A percentile compares a stretch with the other conserved stretches of the same genome.
phyloP scores from a whole-genome alignment of 2,797 vertebrate genomes.

The Gymnoscopelus microlampas region DNA sequence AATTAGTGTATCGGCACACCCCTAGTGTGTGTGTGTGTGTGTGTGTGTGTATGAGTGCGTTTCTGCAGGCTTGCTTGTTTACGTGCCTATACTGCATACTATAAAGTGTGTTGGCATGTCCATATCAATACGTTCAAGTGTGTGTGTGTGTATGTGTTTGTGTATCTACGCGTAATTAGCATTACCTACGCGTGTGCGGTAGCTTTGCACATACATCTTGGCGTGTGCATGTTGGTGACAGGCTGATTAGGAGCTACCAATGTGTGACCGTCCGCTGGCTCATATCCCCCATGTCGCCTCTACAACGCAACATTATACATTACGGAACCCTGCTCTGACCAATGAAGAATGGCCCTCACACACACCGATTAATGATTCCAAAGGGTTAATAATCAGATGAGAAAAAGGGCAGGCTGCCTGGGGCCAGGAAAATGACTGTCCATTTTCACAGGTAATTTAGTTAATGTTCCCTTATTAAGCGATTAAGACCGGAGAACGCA shows the following conservation, averaged over 20 bases:
- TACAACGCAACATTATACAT: conserved; percentile 47
- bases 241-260: conserved; percentile 49
- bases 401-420: conserved; percentile 40
- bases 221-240: conserved; percentile 3
- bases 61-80: conserved; percentile 11
- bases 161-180: not conserved
- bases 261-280: conserved; percentile 32
- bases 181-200: conserved; percentile 3
- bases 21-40: not conserved
- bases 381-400: conserved; percentile 50
- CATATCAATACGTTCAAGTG: not conserved
- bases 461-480: conserved; percentile 75
- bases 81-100: not conserved
- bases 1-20: too few relatives aligned
- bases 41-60: conserved; percentile 9
- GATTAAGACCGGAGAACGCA: too few relatives aligned
- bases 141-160: conserved; percentile 21
- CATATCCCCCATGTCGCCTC: conserved; percentile 35
- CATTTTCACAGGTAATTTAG: conserved; percentile 80
- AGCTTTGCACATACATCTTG: not conserved
- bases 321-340: conserved; percentile 25
- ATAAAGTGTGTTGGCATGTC: not conserved
- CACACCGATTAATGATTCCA: conserved; percentile 57
- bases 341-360: conserved; percentile 38
- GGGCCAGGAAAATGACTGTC: conserved; percentile 58